Percentiles rank a stretch among this genome's conserved stretches.
Conservation (phyloP, 64 coral and sea anemone species). For the Montipora efflorescens region DNA sequence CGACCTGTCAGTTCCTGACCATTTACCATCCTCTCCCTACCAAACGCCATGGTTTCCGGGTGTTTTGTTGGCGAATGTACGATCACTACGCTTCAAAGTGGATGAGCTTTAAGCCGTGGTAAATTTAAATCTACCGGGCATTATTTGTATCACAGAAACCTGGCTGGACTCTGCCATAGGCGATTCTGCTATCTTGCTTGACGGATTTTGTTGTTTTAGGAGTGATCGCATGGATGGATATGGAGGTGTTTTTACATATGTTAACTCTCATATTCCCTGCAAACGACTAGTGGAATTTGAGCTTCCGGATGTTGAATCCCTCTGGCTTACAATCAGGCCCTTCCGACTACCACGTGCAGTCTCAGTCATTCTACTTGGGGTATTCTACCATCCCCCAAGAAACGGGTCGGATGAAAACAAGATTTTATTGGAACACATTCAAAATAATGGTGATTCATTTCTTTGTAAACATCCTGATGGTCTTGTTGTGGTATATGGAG, state of each 20-base stretch:
- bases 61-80: neutral
- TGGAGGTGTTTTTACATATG: constrained; percentile 44
- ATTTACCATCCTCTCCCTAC: too few species aligned
- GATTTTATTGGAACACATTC: neutral
- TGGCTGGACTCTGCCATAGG: neutral
- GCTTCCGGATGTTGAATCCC: constrained; percentile 44
- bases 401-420: constrained; percentile 18
- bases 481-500: too few species aligned
- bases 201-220: neutral
- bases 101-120: neutral
- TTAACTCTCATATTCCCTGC: constrained; percentile 7
- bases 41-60: neutral
- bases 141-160: neutral
- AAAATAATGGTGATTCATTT: too few species aligned
- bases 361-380: too few species aligned
- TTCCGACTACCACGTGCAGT: neutral
- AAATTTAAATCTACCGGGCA: neutral
- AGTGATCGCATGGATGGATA: neutral
- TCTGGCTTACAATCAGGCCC: constrained; percentile 49
- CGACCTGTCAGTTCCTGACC: too few species aligned
- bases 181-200: neutral
- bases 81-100: neutral
- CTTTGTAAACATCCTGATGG: too few species aligned
- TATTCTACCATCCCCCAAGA: constrained; percentile 22
- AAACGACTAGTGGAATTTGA: constrained; percentile 20